Evolutionary conservation across 2,797 vertebrate genomes (phyloP).

Genomic region (Chloroceryle amazona): DNA sequence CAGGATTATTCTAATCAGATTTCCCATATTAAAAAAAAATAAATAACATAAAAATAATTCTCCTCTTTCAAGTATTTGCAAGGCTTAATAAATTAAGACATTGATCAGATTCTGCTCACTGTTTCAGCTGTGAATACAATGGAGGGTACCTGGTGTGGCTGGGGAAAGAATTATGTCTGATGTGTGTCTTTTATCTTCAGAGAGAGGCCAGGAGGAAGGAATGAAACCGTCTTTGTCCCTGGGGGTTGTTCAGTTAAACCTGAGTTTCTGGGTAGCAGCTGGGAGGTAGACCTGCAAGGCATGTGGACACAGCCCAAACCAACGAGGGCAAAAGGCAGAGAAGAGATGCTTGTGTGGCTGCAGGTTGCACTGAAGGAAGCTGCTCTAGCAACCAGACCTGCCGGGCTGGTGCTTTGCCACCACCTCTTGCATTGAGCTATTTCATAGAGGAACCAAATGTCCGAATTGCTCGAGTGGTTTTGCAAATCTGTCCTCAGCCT

Average conservation of each 20-base stretch:
- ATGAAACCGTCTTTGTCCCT: background rate
- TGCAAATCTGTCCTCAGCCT: constrained; percentile 1
- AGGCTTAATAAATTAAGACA: constrained; percentile 40
- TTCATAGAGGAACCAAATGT: background rate
- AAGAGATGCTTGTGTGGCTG: background rate
- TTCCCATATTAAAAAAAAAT: constrained; percentile 1
- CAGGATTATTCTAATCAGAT: constrained; percentile 66
- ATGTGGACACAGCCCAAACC: background rate
- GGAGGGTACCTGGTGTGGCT: background rate
- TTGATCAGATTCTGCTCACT: constrained; percentile 14
- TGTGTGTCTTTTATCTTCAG: background rate
- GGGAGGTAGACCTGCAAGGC: background rate
- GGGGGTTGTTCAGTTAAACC: background rate
- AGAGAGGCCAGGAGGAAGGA: background rate
- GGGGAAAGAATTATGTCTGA: background rate
- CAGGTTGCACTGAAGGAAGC: background rate
- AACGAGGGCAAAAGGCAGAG: background rate
- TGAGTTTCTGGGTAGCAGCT: background rate
- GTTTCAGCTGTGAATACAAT: background rate
- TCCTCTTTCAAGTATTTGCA: constrained; percentile 20
- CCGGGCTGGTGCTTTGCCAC: background rate
- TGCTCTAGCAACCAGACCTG: background rate
- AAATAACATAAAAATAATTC: constrained; percentile 33
- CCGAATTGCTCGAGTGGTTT: background rate
- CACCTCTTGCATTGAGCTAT: background rate